A percentile compares a stretch with the other conserved stretches of the same genome.
These are phyloP conservation scores for Pemphigus obesinymphae DNA, from an alignment of 1,140 invertebrate genomes.

Conservation along the genomic window DNA sequence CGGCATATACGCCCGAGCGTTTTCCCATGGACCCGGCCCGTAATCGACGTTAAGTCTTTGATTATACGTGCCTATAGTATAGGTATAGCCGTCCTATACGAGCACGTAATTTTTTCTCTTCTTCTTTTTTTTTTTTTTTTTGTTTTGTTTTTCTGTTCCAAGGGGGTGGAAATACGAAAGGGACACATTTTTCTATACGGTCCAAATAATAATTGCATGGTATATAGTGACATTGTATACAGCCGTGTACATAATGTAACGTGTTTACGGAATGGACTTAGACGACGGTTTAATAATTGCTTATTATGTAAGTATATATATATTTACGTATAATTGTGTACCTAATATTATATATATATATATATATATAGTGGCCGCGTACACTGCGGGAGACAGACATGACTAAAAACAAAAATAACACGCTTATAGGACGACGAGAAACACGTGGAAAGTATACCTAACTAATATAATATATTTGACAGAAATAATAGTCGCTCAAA, in stretches of 20 bases:
- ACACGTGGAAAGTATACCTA: neutral
- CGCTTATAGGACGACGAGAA: neutral
- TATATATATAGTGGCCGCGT: neutral
- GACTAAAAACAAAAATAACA: neutral
- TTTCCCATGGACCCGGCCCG: conserved; percentile 25
- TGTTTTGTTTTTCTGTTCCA: no score
- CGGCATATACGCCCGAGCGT: neutral
- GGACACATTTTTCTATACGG: conserved; percentile 2
- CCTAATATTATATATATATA: no score
- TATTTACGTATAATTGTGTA: no score
- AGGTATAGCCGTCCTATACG: no score
- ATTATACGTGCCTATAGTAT: neutral
- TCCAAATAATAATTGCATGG: no score
- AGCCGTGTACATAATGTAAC: neutral
- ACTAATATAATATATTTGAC: neutral
- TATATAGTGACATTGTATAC: neutral
- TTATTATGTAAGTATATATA: no score
- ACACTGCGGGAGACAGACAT: neutral
- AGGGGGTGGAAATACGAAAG: neutral
- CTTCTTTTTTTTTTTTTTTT: neutral
- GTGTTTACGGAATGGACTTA: neutral
- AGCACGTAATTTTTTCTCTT: neutral
- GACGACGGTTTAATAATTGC: neutral
- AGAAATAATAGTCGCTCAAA: conserved; percentile 19
- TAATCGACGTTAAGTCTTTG: conserved; percentile 35